These are phyloP conservation scores for Acanthaster planci DNA, from an alignment of 35 echinoderm and acorn worm genomes.

Conservation along the genomic window DNA sequence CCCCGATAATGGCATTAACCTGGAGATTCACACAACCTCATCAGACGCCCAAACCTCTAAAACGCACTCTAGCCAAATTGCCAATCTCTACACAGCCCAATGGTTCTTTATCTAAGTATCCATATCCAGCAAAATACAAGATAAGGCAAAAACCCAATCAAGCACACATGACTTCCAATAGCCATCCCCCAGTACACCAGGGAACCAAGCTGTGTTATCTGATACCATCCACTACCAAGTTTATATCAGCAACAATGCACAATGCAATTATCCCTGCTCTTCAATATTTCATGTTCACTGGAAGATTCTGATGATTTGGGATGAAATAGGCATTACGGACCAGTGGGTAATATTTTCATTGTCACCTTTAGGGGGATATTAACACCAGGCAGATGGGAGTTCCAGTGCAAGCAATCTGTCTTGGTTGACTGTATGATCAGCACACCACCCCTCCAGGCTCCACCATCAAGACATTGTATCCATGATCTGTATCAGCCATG, in stretches of 20 bases:
- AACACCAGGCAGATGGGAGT: not conserved
- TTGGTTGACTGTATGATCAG: not conserved
- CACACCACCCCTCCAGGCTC: no score
- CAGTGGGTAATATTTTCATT: constrained; percentile 21
- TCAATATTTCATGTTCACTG: constrained; percentile 6
- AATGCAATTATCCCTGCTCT: constrained; percentile 16
- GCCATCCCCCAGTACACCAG: not conserved
- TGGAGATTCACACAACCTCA: no score
- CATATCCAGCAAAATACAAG: not conserved
- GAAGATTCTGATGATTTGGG: constrained; percentile 4
- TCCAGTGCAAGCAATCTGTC: not conserved
- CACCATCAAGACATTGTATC: no score
- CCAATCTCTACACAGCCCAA: no score
- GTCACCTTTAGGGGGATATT: constrained; percentile 7
- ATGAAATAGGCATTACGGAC: constrained; percentile 25
- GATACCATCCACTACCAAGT: not conserved
- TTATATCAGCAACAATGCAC: constrained; percentile 10
- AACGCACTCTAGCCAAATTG: no score
- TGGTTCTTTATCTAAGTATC: not conserved
- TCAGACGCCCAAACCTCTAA: no score
- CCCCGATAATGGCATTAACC: no score
- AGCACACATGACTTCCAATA: not conserved
- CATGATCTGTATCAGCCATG: no score
- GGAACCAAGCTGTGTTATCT: not conserved
- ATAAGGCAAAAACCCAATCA: constrained; percentile 6